Evolutionary conservation across 2,113 vertebrate genomes (phyloP).

Genomic region (Dicaeum eximium): DNA sequence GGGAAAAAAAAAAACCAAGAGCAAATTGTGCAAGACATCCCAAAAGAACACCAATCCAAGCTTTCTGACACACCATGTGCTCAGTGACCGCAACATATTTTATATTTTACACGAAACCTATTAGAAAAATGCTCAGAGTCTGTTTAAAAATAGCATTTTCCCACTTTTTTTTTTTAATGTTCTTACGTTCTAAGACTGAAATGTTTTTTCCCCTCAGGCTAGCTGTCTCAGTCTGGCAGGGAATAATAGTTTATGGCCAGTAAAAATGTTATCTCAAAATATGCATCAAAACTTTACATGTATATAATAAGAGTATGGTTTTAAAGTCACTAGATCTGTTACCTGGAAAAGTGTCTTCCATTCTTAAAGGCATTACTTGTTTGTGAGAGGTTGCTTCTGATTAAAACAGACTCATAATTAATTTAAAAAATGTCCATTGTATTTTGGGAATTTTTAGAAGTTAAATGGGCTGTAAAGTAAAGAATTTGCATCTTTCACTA

Average conservation of each 20-base stretch:
- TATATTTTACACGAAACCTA: slow-evolving; percentile 4
- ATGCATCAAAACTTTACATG: background rate
- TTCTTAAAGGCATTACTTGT: background rate
- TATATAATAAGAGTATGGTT: background rate
- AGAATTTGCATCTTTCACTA: background rate
- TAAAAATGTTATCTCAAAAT: background rate
- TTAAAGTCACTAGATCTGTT: background rate
- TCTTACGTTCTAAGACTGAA: background rate
- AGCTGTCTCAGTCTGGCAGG: background rate
- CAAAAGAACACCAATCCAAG: background rate
- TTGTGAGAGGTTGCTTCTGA: background rate
- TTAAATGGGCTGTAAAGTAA: background rate
- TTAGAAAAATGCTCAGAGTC: background rate
- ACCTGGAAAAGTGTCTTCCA: background rate
- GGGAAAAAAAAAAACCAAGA: background rate
- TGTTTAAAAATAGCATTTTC: slow-evolving; percentile 32
- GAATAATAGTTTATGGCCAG: background rate
- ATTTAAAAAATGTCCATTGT: background rate
- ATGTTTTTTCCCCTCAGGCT: background rate
- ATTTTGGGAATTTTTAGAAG: background rate
- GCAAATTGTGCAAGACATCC: slow-evolving; percentile 40
- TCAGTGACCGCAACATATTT: background rate
- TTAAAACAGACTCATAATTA: background rate
- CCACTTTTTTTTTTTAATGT: background rate
- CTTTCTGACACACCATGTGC: background rate